Evolutionary conservation across 2,113 vertebrate genomes (phyloP), one percentile per base, ranked within the genome.

Genomic region (Scartelaos histophorus): DNA sequence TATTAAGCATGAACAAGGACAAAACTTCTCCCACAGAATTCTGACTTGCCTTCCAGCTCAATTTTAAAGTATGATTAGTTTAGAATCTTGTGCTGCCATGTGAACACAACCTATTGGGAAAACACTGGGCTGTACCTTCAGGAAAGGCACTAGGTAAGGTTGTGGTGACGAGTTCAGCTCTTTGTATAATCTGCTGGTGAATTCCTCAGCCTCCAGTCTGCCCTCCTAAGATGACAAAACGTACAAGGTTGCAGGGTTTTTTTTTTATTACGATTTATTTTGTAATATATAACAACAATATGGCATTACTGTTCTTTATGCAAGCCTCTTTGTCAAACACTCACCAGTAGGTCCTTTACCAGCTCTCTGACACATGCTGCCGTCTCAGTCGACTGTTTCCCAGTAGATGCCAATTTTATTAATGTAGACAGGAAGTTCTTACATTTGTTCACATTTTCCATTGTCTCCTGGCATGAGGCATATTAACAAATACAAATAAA

Each of bases 361-460:
- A 99, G 90, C 69, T 97, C 95, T 82, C 96, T 98, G 88, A 99
- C 98, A 0, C 94, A 98, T 61, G 95, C 95, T 0, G 96, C 97
- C 1, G 96, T 98, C 88, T 98, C 96, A 34, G 95, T 86, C 9
- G 97, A 98, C 90, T 98, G 96, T 81, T 97, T 98, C 76, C 96
- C 96, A 64, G 94, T 95, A 38, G 97, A 98, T 21, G 97, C 96
- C 90, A 99, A 92, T 90, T 99, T 99, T 90, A 99, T 99, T 89
- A 99, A 85, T 0, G 98, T 98, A 13, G 97, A 98, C 77, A 99
- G 89, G 87, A 99, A 99, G 92, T 96, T 99, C 92, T 95, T 97
- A 87, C 98, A 99, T 88, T 99, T 99, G 90, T 97, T 98, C 91
- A 99, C 98, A 90, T 99, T 98, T 91, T 99, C 97, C 94, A 98